Conservation (phyloP, 2,797 vertebrate species). For the Aratinga solstitialis region DNA sequence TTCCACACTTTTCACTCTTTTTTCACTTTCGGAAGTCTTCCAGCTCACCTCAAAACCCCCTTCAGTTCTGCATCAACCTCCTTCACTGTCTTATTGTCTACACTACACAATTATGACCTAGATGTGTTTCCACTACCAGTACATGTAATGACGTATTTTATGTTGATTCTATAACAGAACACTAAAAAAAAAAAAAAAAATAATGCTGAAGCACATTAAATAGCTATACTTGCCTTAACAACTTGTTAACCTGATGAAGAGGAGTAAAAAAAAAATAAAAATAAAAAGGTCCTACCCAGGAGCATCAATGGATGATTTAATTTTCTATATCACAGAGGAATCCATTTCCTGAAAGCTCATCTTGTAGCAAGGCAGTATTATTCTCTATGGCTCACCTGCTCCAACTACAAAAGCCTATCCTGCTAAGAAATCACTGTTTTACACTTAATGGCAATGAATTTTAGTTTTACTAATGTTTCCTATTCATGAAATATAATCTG, state of each 20-base stretch:
- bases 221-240: background rate
- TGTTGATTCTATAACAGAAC: background rate
- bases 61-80: background rate
- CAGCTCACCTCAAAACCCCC: background rate
- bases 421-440: background rate
- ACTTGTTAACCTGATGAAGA: background rate
- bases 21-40: background rate
- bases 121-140: background rate
- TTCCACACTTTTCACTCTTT: background rate
- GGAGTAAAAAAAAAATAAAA: background rate
- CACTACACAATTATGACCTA: background rate
- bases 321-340: background rate
- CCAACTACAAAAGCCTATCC: background rate
- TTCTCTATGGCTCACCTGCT: background rate
- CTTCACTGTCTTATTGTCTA: background rate
- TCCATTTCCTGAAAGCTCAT: background rate
- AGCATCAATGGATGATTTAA: background rate
- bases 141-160: accelerated
- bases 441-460: background rate
- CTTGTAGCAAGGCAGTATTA: background rate
- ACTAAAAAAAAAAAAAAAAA: background rate
- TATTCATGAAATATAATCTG: background rate
- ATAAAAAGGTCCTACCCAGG: background rate
- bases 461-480: background rate
- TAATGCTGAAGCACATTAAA: background rate